Evolutionary conservation across 30 jellyfish, hydroid and myxozoan genomes (phyloP), one percentile per base, ranked within the genome.

Genomic region (Hydra vulgaris): DNA sequence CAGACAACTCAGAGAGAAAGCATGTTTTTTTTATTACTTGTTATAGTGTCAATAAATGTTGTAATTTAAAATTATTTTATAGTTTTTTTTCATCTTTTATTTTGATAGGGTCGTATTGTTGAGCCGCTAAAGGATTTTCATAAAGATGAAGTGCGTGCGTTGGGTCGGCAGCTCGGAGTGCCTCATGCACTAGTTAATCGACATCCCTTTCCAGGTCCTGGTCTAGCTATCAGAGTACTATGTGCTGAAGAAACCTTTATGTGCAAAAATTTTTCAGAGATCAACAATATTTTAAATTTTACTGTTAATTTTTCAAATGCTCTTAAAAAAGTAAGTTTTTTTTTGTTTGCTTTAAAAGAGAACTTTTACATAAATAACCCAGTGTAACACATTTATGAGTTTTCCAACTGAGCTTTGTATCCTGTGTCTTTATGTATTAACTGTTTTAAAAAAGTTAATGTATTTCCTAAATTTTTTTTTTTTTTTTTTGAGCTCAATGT

Each of bases 181-280:
- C 99, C 97, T 12, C 73, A 92, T 1, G 76, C 73, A 15, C 81
- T 94, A 5, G 96, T 94, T 18, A 86, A 94, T n/a, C 78, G 99
- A 22, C 97, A 89, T 52, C 99, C 99, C 1, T 94, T 94, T 61
- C 99, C 99, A 20, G 99, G 99, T 16, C 99, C 99, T 61, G 99
- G 99, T 21, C 80, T 94, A 22, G 99, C 99, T 0, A 86, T 94
- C 82, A 87, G 99, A 1, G 82, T 94, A 17, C 69, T 94, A 53
- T 94, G 99, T 76, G 98, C 95, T 56, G 94, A 80, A 8, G 96
- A 92, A 76, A 95, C 91, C 20, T 92, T 74, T 86, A 54, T 81
- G 23, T 69, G 95, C 52, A 76, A 87, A 27, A 95, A 92, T 73
- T 92, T 92, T 71, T 86, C 98, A 20, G 98, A 92, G 73, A 92